A percentile compares a stretch with the other conserved stretches of the same genome.
phyloP scores from a whole-genome alignment of 1,140 invertebrate species.

The Nephotettix cincticeps region DNA sequence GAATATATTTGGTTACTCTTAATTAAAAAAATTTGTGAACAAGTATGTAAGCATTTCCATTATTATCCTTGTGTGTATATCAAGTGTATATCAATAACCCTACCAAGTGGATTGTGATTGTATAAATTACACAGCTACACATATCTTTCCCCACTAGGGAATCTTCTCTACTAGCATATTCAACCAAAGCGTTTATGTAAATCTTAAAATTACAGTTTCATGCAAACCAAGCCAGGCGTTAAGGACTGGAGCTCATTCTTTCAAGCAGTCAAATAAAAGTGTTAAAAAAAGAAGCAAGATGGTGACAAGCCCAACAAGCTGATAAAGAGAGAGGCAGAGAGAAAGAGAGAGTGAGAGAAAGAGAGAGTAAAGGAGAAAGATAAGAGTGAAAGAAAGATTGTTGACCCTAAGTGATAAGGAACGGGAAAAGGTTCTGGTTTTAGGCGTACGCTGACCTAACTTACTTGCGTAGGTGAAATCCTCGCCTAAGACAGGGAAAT shows the following conservation, averaged over 20 bases:
- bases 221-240: background rate
- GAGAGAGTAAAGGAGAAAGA: slow-evolving; percentile 33
- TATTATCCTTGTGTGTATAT: too few relatives aligned
- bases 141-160: too few relatives aligned
- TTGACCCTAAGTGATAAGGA: background rate
- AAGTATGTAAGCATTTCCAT: too few relatives aligned
- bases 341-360: slow-evolving; percentile 32
- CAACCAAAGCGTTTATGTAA: background rate
- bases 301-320: slow-evolving; percentile 20
- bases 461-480: slow-evolving; percentile 45
- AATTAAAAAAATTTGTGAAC: too few relatives aligned
- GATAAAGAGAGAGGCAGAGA: slow-evolving; percentile 32
- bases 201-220: background rate
- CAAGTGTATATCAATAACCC: too few relatives aligned
- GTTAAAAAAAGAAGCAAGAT: slow-evolving; percentile 23
- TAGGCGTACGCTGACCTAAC: slow-evolving; percentile 37
- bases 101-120: too few relatives aligned
- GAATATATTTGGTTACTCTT: too few relatives aligned
- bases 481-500: slow-evolving; percentile 41
- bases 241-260: background rate
- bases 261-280: background rate
- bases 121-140: too few relatives aligned
- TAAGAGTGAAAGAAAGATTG: slow-evolving; percentile 26
- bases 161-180: background rate
- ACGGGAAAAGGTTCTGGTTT: slow-evolving; percentile 2